Evolutionary conservation across 2,113 vertebrate species (phyloP).

Genomic region (Chloropsis hardwickii): DNA sequence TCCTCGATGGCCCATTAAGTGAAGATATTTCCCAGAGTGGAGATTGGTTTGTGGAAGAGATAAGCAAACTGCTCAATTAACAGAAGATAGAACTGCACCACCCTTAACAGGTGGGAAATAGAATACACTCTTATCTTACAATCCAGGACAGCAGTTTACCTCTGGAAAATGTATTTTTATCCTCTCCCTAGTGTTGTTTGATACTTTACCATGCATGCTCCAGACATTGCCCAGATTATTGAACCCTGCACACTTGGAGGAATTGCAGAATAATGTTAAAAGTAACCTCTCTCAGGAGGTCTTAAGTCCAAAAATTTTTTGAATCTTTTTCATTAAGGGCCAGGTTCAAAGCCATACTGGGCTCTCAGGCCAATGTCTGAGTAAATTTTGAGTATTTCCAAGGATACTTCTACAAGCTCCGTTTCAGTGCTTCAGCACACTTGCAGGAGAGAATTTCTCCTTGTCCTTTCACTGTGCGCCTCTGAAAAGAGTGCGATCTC

Average conservation of each 20-base stretch:
- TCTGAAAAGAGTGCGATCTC: neutral
- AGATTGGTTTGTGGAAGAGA: too few species aligned
- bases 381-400: neutral
- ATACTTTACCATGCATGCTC: neutral
- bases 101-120: too few species aligned
- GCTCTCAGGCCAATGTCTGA: neutral
- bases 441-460: neutral
- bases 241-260: rapidly evolving
- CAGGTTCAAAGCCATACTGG: neutral
- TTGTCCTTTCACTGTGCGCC: neutral
- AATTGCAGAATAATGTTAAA: neutral
- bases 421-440: neutral
- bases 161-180: neutral
- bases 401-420: neutral
- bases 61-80: too few species aligned
- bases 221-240: neutral
- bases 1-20: too few species aligned
- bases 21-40: too few species aligned
- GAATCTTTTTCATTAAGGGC: neutral
- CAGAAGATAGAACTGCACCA: too few species aligned
- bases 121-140: too few species aligned
- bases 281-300: neutral
- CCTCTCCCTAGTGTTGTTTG: neutral
- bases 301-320: neutral
- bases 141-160: neutral